phyloP scores from a whole-genome alignment of 1,140 invertebrate species.

The Drosophila triauraria region DNA sequence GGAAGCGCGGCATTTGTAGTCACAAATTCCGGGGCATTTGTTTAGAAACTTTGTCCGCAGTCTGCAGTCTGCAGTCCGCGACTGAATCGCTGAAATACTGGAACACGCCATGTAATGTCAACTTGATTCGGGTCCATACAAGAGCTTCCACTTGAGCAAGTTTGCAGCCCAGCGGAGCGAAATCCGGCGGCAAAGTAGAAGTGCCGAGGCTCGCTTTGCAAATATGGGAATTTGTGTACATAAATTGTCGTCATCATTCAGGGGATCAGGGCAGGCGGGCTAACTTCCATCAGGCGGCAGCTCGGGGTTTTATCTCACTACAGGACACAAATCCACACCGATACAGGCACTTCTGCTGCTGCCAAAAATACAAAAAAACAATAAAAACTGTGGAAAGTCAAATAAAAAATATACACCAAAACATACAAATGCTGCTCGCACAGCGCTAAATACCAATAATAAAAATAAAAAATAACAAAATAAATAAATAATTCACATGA shows the following conservation, averaged over 20 bases:
- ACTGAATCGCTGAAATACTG: conserved; percentile 22
- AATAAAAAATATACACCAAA: conserved; percentile 1
- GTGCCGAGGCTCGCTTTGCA: conserved; percentile 13
- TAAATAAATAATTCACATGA: conserved; percentile 3
- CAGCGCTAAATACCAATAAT: background rate
- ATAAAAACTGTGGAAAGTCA: conserved; percentile 1
- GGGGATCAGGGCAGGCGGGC: conserved; percentile 39
- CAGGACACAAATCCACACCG: conserved; percentile 8
- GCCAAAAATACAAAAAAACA: conserved; percentile 1
- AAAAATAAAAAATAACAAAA: background rate
- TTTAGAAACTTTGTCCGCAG: conserved; percentile 61
- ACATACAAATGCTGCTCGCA: conserved; percentile 1
- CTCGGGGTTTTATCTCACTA: conserved; percentile 4
- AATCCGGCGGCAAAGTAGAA: conserved; percentile 2
- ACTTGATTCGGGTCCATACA: conserved; percentile 49
- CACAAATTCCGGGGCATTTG: conserved; percentile 66
- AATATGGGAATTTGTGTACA: conserved; percentile 47
- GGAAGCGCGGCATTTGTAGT: conserved; percentile 58
- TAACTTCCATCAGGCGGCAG: conserved; percentile 31
- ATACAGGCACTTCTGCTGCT: conserved; percentile 1
- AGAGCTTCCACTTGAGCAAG: conserved; percentile 51
- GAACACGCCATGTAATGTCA: conserved; percentile 57
- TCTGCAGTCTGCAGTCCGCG: conserved; percentile 17
- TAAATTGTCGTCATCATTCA: conserved; percentile 46
- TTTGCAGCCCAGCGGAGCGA: conserved; percentile 44